These are phyloP conservation scores for Mormyrops attenuatus DNA, from an alignment of 2,797 vertebrate genomes.

Conservation along the genomic window DNA sequence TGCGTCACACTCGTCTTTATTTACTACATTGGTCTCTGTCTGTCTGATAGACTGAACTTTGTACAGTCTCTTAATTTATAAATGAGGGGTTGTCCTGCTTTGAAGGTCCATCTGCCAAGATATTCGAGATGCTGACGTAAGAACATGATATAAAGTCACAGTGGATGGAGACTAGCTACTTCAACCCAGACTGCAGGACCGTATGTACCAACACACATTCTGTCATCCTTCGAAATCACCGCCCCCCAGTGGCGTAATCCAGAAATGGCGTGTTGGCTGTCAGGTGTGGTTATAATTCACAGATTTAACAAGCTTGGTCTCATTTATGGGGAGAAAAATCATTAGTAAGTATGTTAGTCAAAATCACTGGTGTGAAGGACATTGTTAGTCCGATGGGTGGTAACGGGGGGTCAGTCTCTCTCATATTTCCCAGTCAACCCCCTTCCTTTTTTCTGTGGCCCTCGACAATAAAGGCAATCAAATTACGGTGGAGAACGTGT, in stretches of 20 bases:
- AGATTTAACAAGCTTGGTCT: constrained; percentile 2
- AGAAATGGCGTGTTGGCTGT: not conserved
- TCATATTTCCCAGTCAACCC: not conserved
- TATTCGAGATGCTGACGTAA: not conserved
- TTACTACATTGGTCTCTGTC: not conserved
- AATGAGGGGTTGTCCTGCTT: not conserved
- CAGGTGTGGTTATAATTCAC: not conserved
- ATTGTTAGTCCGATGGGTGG: not conserved
- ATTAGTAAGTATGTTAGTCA: constrained; percentile 2
- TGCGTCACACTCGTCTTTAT: not conserved
- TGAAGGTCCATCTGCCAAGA: not conserved
- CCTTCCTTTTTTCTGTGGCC: not conserved
- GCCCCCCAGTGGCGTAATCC: not conserved
- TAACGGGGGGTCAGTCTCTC: not conserved
- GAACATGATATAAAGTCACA: not conserved
- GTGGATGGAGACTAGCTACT: not conserved
- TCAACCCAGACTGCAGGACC: not conserved
- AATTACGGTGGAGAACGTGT: not conserved
- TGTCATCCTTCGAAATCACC: not conserved
- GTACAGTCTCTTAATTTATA: not conserved
- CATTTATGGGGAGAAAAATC: not conserved
- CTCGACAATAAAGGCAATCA: not conserved
- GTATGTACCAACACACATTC: not conserved
- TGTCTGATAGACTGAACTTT: not conserved
- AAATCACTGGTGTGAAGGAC: not conserved